Conservation (phyloP, 2,888 invertebrate genomes). For the Rhorus exstirpatorius region DNA sequence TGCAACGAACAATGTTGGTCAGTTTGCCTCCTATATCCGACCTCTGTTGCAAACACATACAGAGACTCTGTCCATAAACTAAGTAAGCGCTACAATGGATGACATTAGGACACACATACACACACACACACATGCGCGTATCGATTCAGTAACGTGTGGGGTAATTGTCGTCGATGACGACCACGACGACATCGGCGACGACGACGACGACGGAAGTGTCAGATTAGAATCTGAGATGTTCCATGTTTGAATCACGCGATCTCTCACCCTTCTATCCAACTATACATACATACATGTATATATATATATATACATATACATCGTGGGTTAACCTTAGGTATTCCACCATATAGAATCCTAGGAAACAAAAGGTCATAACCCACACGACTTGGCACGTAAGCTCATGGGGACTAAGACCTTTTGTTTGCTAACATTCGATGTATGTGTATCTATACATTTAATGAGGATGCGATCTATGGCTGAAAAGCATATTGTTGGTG, state of each 20-base stretch:
- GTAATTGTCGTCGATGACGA: conserved; percentile 78
- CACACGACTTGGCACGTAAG: background rate
- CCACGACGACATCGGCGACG: conserved; percentile 35
- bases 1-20: conserved; percentile 15
- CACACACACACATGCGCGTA: background rate
- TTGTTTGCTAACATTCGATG: background rate
- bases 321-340: conserved; percentile 48
- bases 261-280: conserved; percentile 44
- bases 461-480: conserved; percentile 1
- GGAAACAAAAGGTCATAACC: background rate
- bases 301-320: background rate
- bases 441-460: background rate
- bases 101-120: conserved; percentile 67
- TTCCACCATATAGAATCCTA: background rate
- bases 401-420: background rate
- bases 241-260: conserved; percentile 77
- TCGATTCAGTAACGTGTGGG: conserved; percentile 56
- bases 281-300: background rate
- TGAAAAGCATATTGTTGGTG: conserved; percentile 52
- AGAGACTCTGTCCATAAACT: conserved; percentile 14
- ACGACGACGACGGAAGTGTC: conserved; percentile 80
- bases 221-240: conserved; percentile 85
- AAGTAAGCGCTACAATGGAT: conserved; percentile 61
- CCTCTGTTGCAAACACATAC: conserved; percentile 46
- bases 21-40: conserved; percentile 30